Conservation (phyloP, 1,140 invertebrate species). For the Drosophila dunni region DNA sequence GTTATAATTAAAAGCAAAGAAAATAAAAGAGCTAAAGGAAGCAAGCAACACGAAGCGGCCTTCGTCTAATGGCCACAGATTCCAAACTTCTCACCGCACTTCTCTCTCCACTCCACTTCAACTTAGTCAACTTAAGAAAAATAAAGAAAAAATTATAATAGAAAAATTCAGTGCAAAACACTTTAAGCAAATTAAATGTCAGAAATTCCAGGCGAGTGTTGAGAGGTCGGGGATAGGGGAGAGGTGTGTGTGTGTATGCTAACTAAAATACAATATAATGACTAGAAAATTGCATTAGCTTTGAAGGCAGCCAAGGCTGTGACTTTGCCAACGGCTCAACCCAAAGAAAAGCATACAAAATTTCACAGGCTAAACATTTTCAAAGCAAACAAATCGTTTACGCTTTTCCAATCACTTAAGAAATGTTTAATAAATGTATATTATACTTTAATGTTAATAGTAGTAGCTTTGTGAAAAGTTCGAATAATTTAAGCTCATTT, state of each 20-base stretch:
- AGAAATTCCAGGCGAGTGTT: background rate
- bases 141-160: conserved; percentile 10
- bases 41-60: conserved; percentile 23
- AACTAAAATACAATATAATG: conserved; percentile 36
- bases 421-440: too few relatives aligned
- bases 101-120: too few relatives aligned
- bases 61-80: conserved; percentile 38
- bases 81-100: background rate
- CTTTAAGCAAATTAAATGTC: conserved; percentile 53
- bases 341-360: background rate
- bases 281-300: conserved; percentile 48
- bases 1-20: conserved; percentile 72
- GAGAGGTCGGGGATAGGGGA: background rate
- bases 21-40: conserved; percentile 21
- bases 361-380: background rate
- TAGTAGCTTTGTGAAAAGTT: too few relatives aligned
- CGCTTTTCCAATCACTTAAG: too few relatives aligned
- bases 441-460: too few relatives aligned
- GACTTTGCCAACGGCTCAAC: conserved; percentile 9
- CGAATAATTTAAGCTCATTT: too few relatives aligned
- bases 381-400: background rate
- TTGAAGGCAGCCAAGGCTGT: conserved; percentile 25
- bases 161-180: conserved; percentile 36
- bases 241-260: background rate
- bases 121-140: too few relatives aligned